A percentile compares a stretch with the other conserved stretches of the same genome.
phyloP scores from a whole-genome alignment of 2,888 invertebrate species.

The Cyaniris semiargus region DNA sequence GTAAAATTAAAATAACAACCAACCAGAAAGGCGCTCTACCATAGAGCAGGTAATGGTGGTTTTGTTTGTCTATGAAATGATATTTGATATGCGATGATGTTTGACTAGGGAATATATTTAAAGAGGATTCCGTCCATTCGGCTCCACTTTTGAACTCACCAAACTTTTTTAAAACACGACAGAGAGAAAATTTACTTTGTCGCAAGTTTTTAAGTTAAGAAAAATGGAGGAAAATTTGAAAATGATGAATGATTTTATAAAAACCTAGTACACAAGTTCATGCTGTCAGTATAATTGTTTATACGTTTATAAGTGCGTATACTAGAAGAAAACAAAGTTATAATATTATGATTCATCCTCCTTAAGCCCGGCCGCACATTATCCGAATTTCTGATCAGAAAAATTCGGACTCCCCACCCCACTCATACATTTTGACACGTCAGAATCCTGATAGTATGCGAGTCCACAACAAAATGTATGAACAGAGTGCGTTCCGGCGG shows the following conservation, averaged over 20 bases:
- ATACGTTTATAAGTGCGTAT: slow-evolving; percentile 42
- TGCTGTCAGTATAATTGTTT: neutral
- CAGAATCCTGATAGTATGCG: too few species aligned
- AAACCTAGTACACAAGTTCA: neutral
- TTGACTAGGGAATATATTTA: slow-evolving; percentile 23
- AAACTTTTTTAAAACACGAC: neutral
- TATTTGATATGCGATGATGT: slow-evolving; percentile 18
- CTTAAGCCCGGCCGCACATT: too few species aligned
- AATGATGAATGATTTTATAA: neutral
- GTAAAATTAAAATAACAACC: neutral
- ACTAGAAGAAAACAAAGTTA: slow-evolving; percentile 41
- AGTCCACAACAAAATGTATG: too few species aligned
- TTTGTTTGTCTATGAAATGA: slow-evolving; percentile 21
- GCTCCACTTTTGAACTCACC: neutral
- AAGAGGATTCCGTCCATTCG: slow-evolving; percentile 7
- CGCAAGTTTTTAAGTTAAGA: slow-evolving; percentile 5
- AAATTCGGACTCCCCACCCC: too few species aligned
- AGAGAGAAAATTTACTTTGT: neutral
- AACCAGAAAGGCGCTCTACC: slow-evolving; percentile 7
- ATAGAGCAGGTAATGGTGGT: slow-evolving; percentile 10
- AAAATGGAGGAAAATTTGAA: neutral
- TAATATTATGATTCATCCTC: slow-evolving; percentile 36
- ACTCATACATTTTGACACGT: too few species aligned
- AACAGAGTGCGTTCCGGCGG: too few species aligned
- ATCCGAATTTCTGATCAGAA: too few species aligned